Evolutionary conservation across 2,113 vertebrate species (phyloP).

Genomic region (Opisthocomus hoazin): DNA sequence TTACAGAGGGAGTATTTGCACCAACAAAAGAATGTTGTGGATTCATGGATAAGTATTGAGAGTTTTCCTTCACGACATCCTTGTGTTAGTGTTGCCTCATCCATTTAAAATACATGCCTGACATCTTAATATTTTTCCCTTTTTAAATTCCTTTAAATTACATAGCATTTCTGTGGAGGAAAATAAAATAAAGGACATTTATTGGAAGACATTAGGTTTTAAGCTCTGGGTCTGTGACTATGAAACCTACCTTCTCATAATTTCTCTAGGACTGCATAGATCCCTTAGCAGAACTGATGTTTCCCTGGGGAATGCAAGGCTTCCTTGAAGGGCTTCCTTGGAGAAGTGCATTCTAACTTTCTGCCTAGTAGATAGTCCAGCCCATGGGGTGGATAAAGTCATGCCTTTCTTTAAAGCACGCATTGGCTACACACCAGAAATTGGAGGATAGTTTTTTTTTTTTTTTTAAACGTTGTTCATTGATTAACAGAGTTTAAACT

Average conservation of each 20-base stretch:
- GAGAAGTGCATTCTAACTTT: background rate
- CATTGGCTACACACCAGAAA: background rate
- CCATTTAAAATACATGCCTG: background rate
- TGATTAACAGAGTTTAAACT: background rate
- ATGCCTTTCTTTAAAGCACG: background rate
- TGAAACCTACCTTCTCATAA: background rate
- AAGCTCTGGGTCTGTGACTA: background rate
- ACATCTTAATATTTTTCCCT: background rate
- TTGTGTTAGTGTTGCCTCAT: background rate
- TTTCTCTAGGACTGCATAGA: background rate
- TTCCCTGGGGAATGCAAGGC: background rate
- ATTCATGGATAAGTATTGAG: background rate
- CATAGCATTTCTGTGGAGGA: background rate
- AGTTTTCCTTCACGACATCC: background rate
- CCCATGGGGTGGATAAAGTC: background rate
- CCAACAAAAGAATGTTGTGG: background rate
- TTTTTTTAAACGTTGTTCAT: background rate
- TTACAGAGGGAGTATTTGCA: background rate
- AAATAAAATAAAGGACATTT: background rate
- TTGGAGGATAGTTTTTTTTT: background rate
- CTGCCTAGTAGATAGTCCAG: background rate
- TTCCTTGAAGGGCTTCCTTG: background rate
- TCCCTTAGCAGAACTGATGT: background rate
- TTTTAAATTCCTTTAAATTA: background rate
- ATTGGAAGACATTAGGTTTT: background rate